Evolutionary conservation across 2,797 vertebrate genomes (phyloP).

Genomic region (Dermochelys coriacea): DNA sequence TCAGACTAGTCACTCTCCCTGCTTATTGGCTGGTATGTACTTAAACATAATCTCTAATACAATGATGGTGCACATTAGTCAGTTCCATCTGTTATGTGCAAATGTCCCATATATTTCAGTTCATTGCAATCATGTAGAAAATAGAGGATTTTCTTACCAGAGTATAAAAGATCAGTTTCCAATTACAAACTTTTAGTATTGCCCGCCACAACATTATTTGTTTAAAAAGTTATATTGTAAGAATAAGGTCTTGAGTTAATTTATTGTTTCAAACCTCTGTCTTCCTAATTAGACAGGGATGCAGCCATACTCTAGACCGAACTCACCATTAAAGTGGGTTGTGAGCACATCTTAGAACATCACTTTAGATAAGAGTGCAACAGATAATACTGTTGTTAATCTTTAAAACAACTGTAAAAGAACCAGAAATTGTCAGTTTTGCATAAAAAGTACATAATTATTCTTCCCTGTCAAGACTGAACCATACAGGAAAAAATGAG

Average conservation of each 20-base stretch:
- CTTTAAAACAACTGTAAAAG: not conserved
- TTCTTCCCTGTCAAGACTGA: not conserved
- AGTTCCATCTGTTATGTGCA: not conserved
- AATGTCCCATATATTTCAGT: not conserved
- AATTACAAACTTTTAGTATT: not conserved
- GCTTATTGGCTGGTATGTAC: not conserved
- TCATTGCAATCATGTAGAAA: not conserved
- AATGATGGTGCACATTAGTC: not conserved
- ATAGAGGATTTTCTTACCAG: not conserved
- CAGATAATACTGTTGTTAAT: slow-evolving; percentile 12
- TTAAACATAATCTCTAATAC: not conserved
- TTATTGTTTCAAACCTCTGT: slow-evolving; percentile 7
- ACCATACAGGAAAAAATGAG: not conserved
- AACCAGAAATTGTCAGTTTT: not conserved
- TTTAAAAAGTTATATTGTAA: slow-evolving; percentile 6
- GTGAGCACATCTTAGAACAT: not conserved
- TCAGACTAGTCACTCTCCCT: not conserved
- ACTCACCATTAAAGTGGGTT: no score
- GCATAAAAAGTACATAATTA: not conserved
- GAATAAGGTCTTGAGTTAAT: slow-evolving; percentile 5
- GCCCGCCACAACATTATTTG: not conserved
- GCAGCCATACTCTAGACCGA: no score
- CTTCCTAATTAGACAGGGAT: slow-evolving; percentile 22
- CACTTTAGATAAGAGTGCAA: not conserved
- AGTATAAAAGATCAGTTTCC: not conserved